phyloP scores from a whole-genome alignment of 2,113 vertebrate species.

The Cathartes aura region DNA sequence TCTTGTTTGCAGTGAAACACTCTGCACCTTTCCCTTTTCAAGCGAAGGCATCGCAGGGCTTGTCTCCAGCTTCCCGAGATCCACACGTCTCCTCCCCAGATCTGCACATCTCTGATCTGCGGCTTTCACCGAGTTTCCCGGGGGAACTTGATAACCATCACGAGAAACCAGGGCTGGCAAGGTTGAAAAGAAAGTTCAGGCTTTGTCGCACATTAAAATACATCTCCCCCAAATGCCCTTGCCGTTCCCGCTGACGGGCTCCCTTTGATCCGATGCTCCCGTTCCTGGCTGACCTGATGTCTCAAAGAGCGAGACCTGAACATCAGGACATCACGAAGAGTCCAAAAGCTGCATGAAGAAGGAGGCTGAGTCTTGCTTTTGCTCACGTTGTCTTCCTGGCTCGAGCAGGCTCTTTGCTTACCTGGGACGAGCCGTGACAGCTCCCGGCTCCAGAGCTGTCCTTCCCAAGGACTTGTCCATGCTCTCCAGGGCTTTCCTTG shows the following conservation, averaged over 20 bases:
- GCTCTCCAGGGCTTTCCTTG: neutral
- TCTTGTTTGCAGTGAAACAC: conserved; percentile 70
- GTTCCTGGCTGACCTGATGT: neutral
- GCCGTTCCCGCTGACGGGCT: neutral
- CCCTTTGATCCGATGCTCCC: neutral
- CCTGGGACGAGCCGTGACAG: fast-evolving
- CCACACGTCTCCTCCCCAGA: neutral
- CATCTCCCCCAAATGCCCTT: neutral
- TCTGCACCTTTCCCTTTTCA: conserved; percentile 64
- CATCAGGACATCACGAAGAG: neutral
- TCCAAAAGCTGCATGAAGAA: neutral
- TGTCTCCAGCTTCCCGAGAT: fast-evolving
- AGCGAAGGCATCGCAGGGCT: neutral
- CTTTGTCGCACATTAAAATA: neutral
- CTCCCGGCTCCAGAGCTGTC: neutral
- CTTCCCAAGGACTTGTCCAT: neutral
- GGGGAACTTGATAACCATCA: neutral
- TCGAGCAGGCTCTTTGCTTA: neutral
- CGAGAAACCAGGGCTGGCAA: neutral
- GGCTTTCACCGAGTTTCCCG: fast-evolving
- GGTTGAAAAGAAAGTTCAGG: neutral
- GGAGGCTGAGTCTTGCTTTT: neutral
- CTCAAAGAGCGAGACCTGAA: neutral
- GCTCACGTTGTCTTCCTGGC: neutral
- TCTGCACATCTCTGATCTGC: neutral